Evolutionary conservation across 2,797 vertebrate species (phyloP), one percentile per base, ranked within the genome.

Genomic region (Arctocebus calabarensis): DNA sequence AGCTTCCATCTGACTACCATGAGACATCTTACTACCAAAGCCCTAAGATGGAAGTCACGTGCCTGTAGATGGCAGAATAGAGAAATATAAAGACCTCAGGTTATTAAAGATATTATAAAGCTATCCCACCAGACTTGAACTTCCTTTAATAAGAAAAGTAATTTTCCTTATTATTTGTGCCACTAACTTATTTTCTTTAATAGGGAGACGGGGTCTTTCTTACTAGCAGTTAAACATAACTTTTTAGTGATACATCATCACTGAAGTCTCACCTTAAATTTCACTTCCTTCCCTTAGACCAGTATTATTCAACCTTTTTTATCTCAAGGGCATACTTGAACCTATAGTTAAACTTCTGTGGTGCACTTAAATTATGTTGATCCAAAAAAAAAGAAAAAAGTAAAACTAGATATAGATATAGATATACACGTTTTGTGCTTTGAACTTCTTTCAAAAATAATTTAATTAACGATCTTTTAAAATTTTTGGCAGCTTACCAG

Each of bases 121-220:
- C 23, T 23, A 92, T 37, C 20, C 86, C 32, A 88, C 12, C 70
- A 84, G 20, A 88, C 43, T 20, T 84, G 43, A 81, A 86, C 20
- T 87, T 64, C 40, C 84, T 84, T 92, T 68, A 87, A 27, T 71
- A 94, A 93, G 29, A 52, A 96, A 91, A 82, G 78, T 85, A 84
- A 83, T 27, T 12, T 10, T 86, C n/a, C 23, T 2, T 57, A n/a
- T 92, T 94, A 61, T 74, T 86, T 89, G 81, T 55, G 71, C 13
- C 62, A 88, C 32, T 90, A 19, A 70, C 83, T 85, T 52, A 82
- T 74, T 94, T 91, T 64, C 91, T 88, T 92, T 90, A n/a, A 16
- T 66, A 5, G 73, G 27, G 27, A 32, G 61, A 14, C 4, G 3
- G 3, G 2, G 3, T 71, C 68, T 90, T 83, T 66, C 89, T 89